Evolutionary conservation across 2,888 invertebrate species (phyloP).

Genomic region (Seira ritae): DNA sequence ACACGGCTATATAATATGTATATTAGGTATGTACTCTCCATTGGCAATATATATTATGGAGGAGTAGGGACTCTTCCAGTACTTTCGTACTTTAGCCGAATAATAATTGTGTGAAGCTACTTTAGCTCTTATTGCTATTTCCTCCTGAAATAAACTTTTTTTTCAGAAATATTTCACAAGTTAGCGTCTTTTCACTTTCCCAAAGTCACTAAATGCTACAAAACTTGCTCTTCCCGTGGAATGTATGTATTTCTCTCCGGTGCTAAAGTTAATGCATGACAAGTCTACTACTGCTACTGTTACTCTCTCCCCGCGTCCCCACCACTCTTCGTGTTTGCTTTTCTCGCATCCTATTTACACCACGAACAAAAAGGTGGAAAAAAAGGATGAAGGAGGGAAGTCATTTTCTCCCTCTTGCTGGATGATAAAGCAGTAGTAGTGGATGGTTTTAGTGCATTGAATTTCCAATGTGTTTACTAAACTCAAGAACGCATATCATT

Average conservation of each 20-base stretch:
- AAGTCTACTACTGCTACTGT: not conserved
- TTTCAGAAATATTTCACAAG: not conserved
- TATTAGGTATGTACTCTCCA: constrained; percentile 16
- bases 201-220: constrained; percentile 10
- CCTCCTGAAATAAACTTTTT: not conserved
- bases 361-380: not conserved
- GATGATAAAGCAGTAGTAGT: too few relatives aligned
- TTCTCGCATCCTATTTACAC: constrained; percentile 13
- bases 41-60: not conserved
- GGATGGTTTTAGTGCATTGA: constrained; percentile 6
- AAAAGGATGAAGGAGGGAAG: not conserved
- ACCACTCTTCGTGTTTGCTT: not conserved
- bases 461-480: constrained; percentile 20
- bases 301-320: not conserved
- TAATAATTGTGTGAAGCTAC: constrained; percentile 18
- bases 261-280: not conserved
- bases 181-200: not conserved
- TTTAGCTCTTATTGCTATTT: not conserved
- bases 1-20: not conserved
- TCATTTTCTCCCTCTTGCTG: too few relatives aligned
- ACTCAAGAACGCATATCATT: constrained; percentile 45
- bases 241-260: not conserved
- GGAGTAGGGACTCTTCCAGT: not conserved
- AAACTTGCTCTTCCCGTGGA: not conserved
- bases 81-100: not conserved